Evolutionary conservation across 1,140 invertebrate species (phyloP), one percentile per base, ranked within the genome.

Genomic region (Galendromus occidentalis): DNA sequence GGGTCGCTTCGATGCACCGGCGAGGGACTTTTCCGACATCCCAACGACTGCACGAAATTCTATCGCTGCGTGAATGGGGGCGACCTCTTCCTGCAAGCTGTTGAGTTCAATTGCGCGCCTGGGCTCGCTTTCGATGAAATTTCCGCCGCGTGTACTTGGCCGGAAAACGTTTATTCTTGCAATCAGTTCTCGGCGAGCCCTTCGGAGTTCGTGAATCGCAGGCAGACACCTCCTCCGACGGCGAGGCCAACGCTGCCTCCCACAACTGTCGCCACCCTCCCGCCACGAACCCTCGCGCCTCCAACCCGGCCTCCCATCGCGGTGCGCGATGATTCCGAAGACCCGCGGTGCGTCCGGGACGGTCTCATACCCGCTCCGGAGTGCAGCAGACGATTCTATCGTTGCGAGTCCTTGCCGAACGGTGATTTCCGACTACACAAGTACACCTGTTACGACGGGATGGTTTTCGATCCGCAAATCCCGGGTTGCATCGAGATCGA

Each of bases 1-100:
- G 51, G 51, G 4, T 17, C 14, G 4, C 9, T 59, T 1, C 1
- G 33, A 14, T 59, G 51, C 22, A 25, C 51, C 22, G 33, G 51
- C 4, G 51, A 59, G 33, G 51, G 51, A 20, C 51, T 71, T 42
- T 72, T 67, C 65, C 30, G 64, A 4, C 64, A 71, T 65, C 67
- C 69, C 17, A 33, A 55, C 42, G 66, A 72, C 44, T 72, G 71
- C 39, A 64, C 51, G 1, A 70, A 69, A 51, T 72, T 71, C 63
- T 70, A 69, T 47, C 65, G 70, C 47, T 72, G 71, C 51, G 67
- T 70, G 0, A 76, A 76, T 4, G 51, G 33, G n/a, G 9, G 72
- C n/a, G 78, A 80, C 68, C 76, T 81, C 65, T 87, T 84, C 22
- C 51, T 59, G 6, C 14, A 59, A 9, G 14, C 51, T 22, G 51